Evolutionary conservation across 2,888 invertebrate genomes (phyloP).

Genomic region (Acanthococcus lagerstroemiae): DNA sequence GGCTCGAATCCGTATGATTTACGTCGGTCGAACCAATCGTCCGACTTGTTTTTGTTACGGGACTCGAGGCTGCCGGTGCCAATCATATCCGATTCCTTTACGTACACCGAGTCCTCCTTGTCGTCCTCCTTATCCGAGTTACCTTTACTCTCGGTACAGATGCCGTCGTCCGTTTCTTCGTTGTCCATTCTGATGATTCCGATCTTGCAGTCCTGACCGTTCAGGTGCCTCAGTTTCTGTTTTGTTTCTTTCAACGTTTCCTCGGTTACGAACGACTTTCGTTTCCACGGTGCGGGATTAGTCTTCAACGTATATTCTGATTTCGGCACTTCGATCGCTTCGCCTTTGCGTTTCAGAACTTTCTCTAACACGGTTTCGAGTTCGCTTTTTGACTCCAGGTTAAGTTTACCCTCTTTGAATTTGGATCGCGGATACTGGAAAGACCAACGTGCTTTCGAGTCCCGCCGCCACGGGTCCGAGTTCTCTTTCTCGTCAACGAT

Average conservation of each 20-base stretch:
- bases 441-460: conserved; percentile 54
- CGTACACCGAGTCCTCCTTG: background rate
- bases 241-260: conserved; percentile 52
- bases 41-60: conserved; percentile 43
- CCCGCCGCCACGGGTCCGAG: conserved; percentile 49
- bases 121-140: conserved; percentile 11
- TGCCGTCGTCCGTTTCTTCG: conserved; percentile 43
- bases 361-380: conserved; percentile 34
- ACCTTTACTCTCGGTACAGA: conserved; percentile 42
- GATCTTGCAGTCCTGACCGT: conserved; percentile 35
- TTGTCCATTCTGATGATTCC: conserved; percentile 37
- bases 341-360: conserved; percentile 24
- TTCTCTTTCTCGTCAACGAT: no score
- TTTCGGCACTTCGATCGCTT: background rate
- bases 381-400: conserved; percentile 14
- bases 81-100: conserved; percentile 33
- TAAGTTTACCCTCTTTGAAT: background rate
- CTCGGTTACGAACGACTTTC: conserved; percentile 49
- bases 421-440: conserved; percentile 53
- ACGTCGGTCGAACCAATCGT: conserved; percentile 62
- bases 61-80: conserved; percentile 46
- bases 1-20: conserved; percentile 69
- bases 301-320: background rate
- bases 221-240: conserved; percentile 48
- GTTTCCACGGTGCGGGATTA: conserved; percentile 32